Evolutionary conservation across 2,888 invertebrate species (phyloP).

Genomic region (Pomacea canaliculata): DNA sequence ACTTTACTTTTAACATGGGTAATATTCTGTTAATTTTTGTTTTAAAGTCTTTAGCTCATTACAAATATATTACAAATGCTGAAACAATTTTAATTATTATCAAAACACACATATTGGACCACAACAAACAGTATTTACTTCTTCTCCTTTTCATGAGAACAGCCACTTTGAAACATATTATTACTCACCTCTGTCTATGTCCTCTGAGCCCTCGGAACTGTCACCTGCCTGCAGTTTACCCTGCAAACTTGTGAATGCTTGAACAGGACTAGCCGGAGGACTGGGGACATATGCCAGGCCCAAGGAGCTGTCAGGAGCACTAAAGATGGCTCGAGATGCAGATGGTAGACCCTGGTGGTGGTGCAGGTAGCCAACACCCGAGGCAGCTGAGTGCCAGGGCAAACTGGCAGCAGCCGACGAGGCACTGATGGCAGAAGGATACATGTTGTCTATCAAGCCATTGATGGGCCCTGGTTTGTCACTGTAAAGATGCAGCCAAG

Average conservation of each 20-base stretch:
- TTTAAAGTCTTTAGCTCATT: no score
- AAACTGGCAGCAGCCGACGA: neutral
- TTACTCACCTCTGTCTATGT: constrained; percentile 18
- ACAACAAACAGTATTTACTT: no score
- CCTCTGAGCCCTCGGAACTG: constrained; percentile 21
- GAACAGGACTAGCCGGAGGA: constrained; percentile 12
- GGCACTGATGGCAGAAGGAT: neutral
- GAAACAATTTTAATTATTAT: no score
- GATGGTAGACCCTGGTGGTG: neutral
- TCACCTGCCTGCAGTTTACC: constrained; percentile 11
- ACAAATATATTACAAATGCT: no score
- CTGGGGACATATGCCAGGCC: constrained; percentile 4
- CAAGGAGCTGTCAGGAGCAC: constrained; percentile 2
- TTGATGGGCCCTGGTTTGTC: constrained; percentile 17
- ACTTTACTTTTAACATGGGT: no score
- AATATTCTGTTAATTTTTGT: no score
- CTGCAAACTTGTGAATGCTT: neutral
- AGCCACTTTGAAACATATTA: no score
- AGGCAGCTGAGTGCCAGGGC: constrained; percentile 1
- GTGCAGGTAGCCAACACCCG: neutral
- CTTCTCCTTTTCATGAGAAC: no score
- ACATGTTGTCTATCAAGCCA: constrained; percentile 15
- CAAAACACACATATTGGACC: no score
- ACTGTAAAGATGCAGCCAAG: neutral
- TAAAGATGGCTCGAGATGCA: neutral